A percentile compares a stretch with the other conserved stretches of the same genome.
Conservation (phyloP, 2,113 vertebrate species). For the Leucoraja erinaceus region DNA sequence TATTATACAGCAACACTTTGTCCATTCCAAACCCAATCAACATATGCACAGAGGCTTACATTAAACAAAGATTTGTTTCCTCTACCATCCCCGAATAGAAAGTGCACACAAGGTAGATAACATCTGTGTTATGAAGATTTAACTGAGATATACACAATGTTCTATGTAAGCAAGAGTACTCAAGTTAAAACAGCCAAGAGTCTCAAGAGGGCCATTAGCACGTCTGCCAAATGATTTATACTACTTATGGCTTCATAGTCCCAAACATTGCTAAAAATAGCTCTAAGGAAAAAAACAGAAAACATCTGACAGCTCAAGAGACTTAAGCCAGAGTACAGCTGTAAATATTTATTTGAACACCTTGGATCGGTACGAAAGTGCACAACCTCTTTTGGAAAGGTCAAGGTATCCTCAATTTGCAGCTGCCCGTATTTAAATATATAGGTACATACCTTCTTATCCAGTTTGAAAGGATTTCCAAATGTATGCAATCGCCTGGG, state of each 20-base stretch:
- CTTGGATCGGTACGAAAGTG: no score
- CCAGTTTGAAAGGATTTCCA: slow-evolving; percentile 93
- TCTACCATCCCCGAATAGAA: neutral
- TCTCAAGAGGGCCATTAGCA: neutral
- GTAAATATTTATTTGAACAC: neutral
- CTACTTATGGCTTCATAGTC: neutral
- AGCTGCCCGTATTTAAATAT: neutral
- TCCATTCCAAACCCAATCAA: neutral
- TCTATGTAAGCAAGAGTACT: neutral
- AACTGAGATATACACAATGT: neutral
- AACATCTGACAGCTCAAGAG: neutral
- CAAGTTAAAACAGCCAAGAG: neutral
- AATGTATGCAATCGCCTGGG: slow-evolving; percentile 91
- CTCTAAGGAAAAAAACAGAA: neutral
- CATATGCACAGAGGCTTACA: neutral
- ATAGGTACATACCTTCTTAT: slow-evolving; percentile 78
- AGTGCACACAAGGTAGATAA: no score
- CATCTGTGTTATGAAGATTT: neutral
- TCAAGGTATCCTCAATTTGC: neutral
- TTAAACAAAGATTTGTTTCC: no score
- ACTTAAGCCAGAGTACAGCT: neutral
- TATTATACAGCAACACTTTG: neutral
- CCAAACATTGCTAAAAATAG: neutral
- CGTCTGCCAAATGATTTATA: neutral
- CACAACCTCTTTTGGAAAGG: neutral